These are phyloP conservation scores for Megaustenia siamemsis DNA, from an alignment of 2,888 invertebrate species.

Conservation along the genomic window DNA sequence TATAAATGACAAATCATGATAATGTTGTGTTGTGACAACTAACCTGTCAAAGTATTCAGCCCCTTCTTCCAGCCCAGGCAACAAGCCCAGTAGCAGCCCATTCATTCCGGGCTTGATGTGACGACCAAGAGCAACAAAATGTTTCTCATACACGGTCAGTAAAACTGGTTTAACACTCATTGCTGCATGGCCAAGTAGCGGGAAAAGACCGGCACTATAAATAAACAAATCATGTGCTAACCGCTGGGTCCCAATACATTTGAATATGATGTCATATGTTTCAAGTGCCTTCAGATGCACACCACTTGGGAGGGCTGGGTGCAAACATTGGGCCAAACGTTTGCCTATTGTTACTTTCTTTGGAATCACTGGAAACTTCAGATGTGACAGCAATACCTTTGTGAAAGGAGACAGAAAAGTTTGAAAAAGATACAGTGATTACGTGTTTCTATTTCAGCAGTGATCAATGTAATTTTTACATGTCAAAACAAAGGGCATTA, in stretches of 20 bases:
- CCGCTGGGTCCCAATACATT: slow-evolving; percentile 89
- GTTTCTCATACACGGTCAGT: slow-evolving; percentile 90
- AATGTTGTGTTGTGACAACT: slow-evolving; percentile 55
- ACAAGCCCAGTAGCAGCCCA: slow-evolving; percentile 91
- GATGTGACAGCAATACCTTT: slow-evolving; percentile 88
- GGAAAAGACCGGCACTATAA: slow-evolving; percentile 89
- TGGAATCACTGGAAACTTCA: slow-evolving; percentile 92
- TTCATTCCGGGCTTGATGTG: slow-evolving; percentile 89
- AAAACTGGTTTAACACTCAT: slow-evolving; percentile 92
- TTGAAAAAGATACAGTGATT: no score
- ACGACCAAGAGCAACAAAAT: slow-evolving; percentile 90
- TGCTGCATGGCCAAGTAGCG: slow-evolving; percentile 91
- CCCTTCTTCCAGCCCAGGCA: slow-evolving; percentile 92
- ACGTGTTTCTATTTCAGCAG: no score
- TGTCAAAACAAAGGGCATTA: no score
- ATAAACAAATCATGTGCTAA: slow-evolving; percentile 91
- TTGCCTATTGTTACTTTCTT: slow-evolving; percentile 92
- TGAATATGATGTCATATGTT: slow-evolving; percentile 94
- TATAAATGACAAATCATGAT: no score
- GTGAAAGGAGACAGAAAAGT: no score
- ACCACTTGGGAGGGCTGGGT: slow-evolving; percentile 93
- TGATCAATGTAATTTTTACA: no score
- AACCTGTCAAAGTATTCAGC: slow-evolving; percentile 90
- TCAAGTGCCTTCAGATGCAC: slow-evolving; percentile 94
- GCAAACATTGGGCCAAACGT: slow-evolving; percentile 94